Percentiles rank a stretch among this genome's conserved stretches.
Evolutionary conservation across 2,113 vertebrate genomes (phyloP).

Genomic region (Rallus limicola): DNA sequence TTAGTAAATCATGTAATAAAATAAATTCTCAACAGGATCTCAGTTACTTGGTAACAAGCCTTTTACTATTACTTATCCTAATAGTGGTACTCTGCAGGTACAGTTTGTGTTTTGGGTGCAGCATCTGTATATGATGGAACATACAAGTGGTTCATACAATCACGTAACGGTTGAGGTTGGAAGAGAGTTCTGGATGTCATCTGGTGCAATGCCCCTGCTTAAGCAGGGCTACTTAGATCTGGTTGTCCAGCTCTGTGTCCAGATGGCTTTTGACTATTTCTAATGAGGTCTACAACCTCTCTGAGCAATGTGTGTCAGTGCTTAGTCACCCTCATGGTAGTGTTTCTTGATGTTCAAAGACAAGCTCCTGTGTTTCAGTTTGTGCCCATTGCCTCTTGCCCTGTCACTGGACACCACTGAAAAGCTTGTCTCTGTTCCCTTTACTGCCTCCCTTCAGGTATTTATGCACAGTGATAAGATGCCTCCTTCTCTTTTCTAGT

Average conservation of each 20-base stretch:
- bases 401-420: neutral
- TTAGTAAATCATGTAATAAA: conserved; percentile 17
- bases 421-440: neutral
- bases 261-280: neutral
- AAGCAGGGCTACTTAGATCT: neutral
- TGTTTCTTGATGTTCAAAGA: neutral
- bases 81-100: neutral
- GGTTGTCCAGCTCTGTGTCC: neutral
- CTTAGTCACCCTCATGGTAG: neutral
- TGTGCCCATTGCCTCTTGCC: neutral
- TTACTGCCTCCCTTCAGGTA: neutral
- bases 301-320: too few species aligned
- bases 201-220: neutral
- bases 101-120: neutral
- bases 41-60: neutral
- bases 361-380: neutral
- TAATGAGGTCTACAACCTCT: neutral
- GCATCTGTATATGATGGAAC: neutral
- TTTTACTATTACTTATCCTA: neutral
- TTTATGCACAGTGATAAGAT: neutral
- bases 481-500: neutral
- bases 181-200: neutral
- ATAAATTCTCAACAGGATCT: neutral
- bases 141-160: neutral
- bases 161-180: neutral